A percentile compares a stretch with the other conserved stretches of the same genome.
These are phyloP conservation scores for Ceryle rudis DNA, from an alignment of 2,797 vertebrate genomes.

Conservation along the genomic window DNA sequence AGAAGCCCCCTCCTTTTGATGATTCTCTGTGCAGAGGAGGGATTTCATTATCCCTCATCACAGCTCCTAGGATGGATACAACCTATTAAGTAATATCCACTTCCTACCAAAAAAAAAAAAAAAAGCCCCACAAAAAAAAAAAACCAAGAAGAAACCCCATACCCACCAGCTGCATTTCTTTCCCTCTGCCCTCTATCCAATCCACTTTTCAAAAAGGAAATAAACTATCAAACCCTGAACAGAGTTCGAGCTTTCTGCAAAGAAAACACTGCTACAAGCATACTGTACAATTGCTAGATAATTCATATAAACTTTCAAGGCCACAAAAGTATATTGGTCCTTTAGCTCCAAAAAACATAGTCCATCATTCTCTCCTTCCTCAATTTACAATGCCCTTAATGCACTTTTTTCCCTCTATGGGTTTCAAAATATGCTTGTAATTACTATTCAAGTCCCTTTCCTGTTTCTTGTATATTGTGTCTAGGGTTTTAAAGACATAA, in stretches of 20 bases:
- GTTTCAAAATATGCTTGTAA: constrained; percentile 38
- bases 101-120: neutral
- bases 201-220: constrained; percentile 8
- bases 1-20: neutral
- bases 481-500: constrained; percentile 8
- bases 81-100: neutral
- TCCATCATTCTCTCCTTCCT: constrained; percentile 16
- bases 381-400: constrained; percentile 25
- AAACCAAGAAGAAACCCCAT: neutral
- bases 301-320: constrained; percentile 36
- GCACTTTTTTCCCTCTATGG: neutral
- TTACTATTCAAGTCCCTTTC: constrained; percentile 25
- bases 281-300: neutral
- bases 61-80: neutral
- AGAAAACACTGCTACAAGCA: constrained; percentile 24
- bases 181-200: neutral
- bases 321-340: neutral
- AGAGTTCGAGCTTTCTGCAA: constrained; percentile 13
- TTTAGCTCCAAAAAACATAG: constrained; percentile 27
- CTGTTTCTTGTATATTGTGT: constrained; percentile 11
- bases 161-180: neutral
- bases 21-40: neutral
- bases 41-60: constrained; percentile 3
- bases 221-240: neutral
- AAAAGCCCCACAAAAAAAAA: too few species aligned